phyloP scores from a whole-genome alignment of 2,113 vertebrate genomes.

The Oenanthe melanoleuca region DNA sequence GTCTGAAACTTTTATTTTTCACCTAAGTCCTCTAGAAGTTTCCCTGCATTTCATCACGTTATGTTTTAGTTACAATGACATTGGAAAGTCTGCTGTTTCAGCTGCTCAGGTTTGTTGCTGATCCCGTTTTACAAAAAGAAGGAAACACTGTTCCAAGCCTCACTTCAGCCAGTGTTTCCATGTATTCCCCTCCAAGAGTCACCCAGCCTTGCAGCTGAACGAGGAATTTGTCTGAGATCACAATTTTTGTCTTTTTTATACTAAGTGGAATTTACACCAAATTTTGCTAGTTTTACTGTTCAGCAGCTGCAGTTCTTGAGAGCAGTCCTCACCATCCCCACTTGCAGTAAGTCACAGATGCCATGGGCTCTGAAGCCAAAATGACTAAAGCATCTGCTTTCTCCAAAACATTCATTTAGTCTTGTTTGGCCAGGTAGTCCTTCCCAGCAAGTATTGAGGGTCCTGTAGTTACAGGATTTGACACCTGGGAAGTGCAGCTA shows the following conservation, averaged over 20 bases:
- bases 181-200: neutral
- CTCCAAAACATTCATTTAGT: neutral
- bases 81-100: neutral
- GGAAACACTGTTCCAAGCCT: neutral
- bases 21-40: neutral
- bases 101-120: neutral
- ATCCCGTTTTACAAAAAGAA: neutral
- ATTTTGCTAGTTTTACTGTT: neutral
- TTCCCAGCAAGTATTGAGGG: neutral
- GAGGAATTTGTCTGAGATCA: neutral
- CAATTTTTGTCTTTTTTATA: neutral
- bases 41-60: neutral
- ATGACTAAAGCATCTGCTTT: neutral
- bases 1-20: neutral
- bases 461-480: neutral
- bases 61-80: neutral
- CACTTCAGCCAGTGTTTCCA: neutral
- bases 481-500: neutral
- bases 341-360: neutral
- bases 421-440: neutral
- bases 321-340: neutral
- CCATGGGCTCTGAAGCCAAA: neutral
- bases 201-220: neutral
- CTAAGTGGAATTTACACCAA: neutral
- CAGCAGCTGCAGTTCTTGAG: neutral